phyloP scores from a whole-genome alignment of 37 sponge, comb jelly and placozoan genomes.

The Mnemiopsis leidyi region DNA sequence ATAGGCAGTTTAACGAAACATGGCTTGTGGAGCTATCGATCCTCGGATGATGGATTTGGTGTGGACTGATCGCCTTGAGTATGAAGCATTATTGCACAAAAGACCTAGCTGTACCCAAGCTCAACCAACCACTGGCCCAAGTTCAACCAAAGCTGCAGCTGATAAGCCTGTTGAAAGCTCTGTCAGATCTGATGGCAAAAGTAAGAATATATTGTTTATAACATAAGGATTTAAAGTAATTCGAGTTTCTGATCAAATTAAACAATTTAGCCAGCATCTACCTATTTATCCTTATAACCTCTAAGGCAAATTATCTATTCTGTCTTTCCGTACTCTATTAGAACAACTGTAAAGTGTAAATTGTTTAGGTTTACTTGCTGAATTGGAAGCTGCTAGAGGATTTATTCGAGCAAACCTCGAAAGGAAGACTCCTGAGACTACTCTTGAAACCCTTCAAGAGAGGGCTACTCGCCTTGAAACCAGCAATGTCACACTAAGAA shows the following conservation, averaged over 20 bases:
- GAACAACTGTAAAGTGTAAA: no score
- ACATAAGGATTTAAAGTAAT: no score
- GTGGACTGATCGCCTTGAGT: constrained; percentile 51
- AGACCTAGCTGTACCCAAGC: constrained; percentile 46
- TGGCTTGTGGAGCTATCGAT: constrained; percentile 27
- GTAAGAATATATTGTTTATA: no score
- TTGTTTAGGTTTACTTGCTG: constrained; percentile 29
- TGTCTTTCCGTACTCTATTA: no score
- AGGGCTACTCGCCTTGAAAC: constrained; percentile 42
- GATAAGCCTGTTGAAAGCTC: background rate
- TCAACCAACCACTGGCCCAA: background rate
- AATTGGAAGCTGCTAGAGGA: constrained; percentile 63
- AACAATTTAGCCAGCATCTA: background rate
- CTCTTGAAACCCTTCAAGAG: constrained; percentile 29
- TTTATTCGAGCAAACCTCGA: constrained; percentile 32
- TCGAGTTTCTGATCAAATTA: background rate
- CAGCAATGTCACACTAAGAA: background rate
- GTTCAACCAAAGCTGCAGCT: background rate
- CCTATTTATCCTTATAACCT: no score
- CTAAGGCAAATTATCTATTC: no score
- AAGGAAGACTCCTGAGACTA: background rate
- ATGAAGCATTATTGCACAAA: constrained; percentile 25
- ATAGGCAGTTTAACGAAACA: background rate
- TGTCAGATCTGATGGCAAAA: constrained; percentile 3
- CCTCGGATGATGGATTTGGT: constrained; percentile 62